A percentile compares a stretch with the other conserved stretches of the same genome.
Conservation (phyloP, 2,888 invertebrate genomes). For the Noctua janthe region DNA sequence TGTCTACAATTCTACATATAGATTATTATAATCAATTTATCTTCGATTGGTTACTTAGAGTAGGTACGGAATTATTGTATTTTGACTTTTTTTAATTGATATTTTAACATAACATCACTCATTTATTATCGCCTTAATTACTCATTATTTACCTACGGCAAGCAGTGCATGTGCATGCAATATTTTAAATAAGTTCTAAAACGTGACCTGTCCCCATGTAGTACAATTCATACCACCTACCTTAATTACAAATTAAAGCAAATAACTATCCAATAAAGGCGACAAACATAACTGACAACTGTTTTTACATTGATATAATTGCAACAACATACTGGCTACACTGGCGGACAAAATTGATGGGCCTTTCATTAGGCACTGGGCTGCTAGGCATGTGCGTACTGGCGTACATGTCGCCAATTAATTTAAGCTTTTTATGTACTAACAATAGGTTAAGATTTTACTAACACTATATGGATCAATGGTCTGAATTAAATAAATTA, state of each 20-base stretch:
- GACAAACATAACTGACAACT: neutral
- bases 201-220: too few relatives aligned
- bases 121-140: neutral
- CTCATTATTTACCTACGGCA: neutral
- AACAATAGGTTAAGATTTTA: too few relatives aligned
- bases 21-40: neutral
- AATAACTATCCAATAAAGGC: neutral
- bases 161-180: neutral
- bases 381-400: too few relatives aligned
- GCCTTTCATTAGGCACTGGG: too few relatives aligned
- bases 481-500: too few relatives aligned
- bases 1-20: neutral
- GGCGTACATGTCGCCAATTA: too few relatives aligned
- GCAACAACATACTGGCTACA: too few relatives aligned
- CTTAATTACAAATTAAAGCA: neutral
- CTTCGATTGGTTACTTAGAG: neutral
- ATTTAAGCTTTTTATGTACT: too few relatives aligned
- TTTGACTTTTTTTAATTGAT: too few relatives aligned
- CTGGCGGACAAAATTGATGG: too few relatives aligned
- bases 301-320: neutral
- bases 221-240: neutral
- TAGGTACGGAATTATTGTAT: neutral
- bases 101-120: too few relatives aligned
- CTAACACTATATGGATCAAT: too few relatives aligned
- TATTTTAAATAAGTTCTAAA: neutral